phyloP scores from a whole-genome alignment of 2,888 invertebrate genomes.

The Lottia gigantea region DNA sequence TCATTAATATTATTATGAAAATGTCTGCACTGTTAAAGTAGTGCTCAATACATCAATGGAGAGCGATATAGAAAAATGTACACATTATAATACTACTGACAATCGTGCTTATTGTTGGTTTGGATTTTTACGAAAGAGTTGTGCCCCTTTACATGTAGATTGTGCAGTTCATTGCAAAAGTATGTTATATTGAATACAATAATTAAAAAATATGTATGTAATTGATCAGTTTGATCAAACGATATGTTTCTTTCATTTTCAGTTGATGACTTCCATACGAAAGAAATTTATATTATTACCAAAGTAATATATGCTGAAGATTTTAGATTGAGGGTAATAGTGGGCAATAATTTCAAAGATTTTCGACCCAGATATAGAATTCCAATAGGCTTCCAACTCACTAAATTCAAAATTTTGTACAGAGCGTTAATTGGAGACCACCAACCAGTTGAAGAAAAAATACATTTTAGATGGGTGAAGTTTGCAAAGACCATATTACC shows the following conservation, averaged over 20 bases:
- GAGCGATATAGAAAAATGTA: too few species aligned
- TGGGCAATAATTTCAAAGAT: not conserved
- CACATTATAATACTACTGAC: too few species aligned
- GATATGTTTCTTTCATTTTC: not conserved
- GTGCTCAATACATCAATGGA: too few species aligned
- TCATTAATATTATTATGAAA: too few species aligned
- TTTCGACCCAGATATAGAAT: not conserved
- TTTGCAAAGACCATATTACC: not conserved
- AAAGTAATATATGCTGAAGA: slow-evolving; percentile 1
- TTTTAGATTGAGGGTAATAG: not conserved
- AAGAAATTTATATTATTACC: not conserved
- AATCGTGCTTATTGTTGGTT: too few species aligned
- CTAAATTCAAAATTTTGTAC: not conserved
- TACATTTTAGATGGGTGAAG: not conserved
- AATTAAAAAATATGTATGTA: too few species aligned
- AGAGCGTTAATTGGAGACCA: not conserved
- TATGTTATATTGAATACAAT: too few species aligned
- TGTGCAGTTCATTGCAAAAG: too few species aligned
- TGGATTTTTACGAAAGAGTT: too few species aligned
- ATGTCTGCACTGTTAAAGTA: too few species aligned
- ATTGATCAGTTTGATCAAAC: too few species aligned
- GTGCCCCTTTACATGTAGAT: too few species aligned
- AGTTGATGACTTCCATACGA: not conserved
- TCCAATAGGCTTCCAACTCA: not conserved
- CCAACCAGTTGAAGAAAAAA: not conserved